A percentile compares a stretch with the other conserved stretches of the same genome.
These are phyloP conservation scores for Rissa tridactyla DNA, from an alignment of 2,113 vertebrate species.

Conservation along the genomic window DNA sequence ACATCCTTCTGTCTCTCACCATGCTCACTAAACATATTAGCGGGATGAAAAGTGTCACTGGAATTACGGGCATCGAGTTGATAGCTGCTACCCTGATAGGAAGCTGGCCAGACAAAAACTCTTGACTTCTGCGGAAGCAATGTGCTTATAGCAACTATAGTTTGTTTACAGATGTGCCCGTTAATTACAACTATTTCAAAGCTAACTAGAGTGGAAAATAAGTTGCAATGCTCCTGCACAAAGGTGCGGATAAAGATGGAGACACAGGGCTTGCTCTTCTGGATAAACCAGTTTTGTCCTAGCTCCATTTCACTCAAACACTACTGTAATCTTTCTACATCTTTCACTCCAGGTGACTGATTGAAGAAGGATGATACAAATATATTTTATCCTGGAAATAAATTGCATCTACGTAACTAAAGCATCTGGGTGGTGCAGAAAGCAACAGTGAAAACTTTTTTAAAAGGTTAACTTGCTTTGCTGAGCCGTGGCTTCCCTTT, in stretches of 20 bases:
- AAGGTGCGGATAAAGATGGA: background rate
- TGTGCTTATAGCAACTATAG: background rate
- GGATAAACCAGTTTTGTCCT: constrained; percentile 33
- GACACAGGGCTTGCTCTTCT: constrained; percentile 10
- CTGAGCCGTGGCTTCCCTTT: background rate
- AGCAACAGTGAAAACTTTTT: background rate
- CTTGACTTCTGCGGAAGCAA: background rate
- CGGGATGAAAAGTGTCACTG: background rate
- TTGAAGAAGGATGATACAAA: background rate
- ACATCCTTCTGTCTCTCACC: background rate
- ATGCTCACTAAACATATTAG: background rate
- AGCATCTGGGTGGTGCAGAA: background rate
- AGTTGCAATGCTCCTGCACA: background rate
- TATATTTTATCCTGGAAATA: background rate
- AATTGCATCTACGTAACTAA: background rate
- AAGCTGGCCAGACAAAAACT: background rate
- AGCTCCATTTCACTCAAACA: constrained; percentile 34
- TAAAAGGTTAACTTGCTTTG: background rate
- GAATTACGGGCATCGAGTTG: accelerated
- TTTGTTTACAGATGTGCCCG: background rate
- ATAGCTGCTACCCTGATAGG: background rate
- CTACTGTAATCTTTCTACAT: background rate
- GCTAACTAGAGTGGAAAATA: background rate
- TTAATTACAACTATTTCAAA: background rate
- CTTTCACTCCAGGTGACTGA: constrained; percentile 1